Evolutionary conservation across 2,888 invertebrate species (phyloP).

Genomic region (Venustoraphidia nigricollis): DNA sequence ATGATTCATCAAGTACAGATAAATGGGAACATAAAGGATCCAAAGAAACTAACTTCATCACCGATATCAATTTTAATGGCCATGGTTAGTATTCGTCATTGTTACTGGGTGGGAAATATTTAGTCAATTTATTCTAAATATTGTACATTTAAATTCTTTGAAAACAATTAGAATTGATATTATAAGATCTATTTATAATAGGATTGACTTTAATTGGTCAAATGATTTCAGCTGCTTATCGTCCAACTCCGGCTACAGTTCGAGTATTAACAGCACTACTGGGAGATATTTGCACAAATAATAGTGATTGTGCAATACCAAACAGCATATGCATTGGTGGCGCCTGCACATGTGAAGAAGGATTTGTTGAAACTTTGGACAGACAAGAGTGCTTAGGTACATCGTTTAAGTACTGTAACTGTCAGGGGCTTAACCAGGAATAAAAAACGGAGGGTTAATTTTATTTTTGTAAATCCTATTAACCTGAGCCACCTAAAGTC

Average conservation of each 20-base stretch:
- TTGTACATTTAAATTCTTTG: too few species aligned
- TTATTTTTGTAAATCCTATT: neutral
- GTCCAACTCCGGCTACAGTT: conserved; percentile 47
- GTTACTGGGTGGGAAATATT: neutral
- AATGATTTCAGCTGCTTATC: conserved; percentile 30
- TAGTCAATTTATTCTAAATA: too few species aligned
- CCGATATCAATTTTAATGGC: conserved; percentile 5
- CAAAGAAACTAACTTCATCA: conserved; percentile 1
- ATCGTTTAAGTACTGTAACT: conserved; percentile 9
- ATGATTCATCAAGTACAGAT: neutral
- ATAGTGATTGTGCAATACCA: conserved; percentile 49
- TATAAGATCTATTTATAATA: too few species aligned
- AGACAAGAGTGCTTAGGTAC: conserved; percentile 45
- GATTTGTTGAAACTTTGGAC: conserved; percentile 45
- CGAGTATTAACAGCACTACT: conserved; percentile 49
- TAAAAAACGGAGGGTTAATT: neutral
- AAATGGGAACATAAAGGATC: neutral
- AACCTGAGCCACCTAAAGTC: too few species aligned
- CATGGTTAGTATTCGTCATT: conserved; percentile 1
- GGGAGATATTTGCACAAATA: conserved; percentile 61
- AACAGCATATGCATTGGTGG: conserved; percentile 59
- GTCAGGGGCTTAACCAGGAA: neutral
- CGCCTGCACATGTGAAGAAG: conserved; percentile 58
- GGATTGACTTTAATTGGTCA: too few species aligned
- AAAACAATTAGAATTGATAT: too few species aligned